Base-by-base conservation (phyloP, 2,113 vertebrate genomes). In the Glaucomys volans region DNA sequence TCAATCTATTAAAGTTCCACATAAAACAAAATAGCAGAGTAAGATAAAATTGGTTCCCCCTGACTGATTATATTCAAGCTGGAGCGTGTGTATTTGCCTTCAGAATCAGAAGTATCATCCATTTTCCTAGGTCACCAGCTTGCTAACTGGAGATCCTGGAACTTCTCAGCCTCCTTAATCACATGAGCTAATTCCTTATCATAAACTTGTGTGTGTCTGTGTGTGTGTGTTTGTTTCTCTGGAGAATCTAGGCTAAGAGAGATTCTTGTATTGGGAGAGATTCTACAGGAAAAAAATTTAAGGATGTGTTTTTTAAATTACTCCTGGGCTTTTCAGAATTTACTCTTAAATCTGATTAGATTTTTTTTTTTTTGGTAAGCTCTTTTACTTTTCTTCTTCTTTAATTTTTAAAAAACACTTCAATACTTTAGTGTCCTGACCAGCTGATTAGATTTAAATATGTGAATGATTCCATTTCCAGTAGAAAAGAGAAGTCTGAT, bases 371-470 rank as follows among this genome's bases (percentile, higher is more conserved):
- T n/a, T n/a, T 90, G 96, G 97, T 96, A 98, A 98, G 96, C 97
- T 98, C 96, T 94, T 95, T 97, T 96, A 85, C 72, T 47, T 98
- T 96, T 95, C 92, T 92, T 92, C 95, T 98, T 94, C 97, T 98
- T 98, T 91, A 97, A 96, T 96, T 92, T 64, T 97, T 96, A 97
- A 97, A 98, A 98, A 99, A 97, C 97, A 97, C 89, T 98, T 98
- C 97, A 97, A 37, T 98, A 96, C 97, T 89, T 99, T 98, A 98
- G 98, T 97, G 97, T 99, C 99, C 99, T 99, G 99, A 99, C 99
- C 99, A 99, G 99, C 99, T n/a, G n/a, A n/a, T n/a, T n/a, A 54
- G 2, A 54, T 76, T 92, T 76, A 26, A 64, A 77, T 5, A 66
- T 37, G 5, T 2, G 62, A 7, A 42, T 37, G 11, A 84, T 18